Percentiles rank a stretch among this genome's conserved stretches.
Evolutionary conservation across 2,797 vertebrate species (phyloP).

Genomic region (Acanthurus leucopareius): DNA sequence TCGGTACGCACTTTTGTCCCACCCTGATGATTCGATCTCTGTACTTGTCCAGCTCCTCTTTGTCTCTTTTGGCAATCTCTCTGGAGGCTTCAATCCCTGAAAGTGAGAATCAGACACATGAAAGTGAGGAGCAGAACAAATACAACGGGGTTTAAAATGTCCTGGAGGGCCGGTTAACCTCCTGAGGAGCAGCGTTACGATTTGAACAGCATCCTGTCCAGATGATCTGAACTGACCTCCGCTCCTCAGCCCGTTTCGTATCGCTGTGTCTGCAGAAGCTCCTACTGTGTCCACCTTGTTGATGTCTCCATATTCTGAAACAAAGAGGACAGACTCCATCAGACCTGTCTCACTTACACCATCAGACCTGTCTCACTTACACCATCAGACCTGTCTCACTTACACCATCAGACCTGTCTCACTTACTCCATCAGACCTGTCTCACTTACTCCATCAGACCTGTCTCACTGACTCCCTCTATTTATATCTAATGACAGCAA

Average conservation of each 20-base stretch:
- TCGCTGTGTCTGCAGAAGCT: neutral
- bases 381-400: neutral
- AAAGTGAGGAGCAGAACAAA: neutral
- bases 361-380: no score
- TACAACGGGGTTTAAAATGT: no score
- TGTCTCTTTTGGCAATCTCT: neutral
- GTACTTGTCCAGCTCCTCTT: neutral
- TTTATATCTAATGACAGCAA: neutral
- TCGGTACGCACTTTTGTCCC: neutral
- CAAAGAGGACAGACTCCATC: neutral
- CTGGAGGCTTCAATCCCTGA: neutral
- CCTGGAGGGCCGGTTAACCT: no score
- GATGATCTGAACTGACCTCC: neutral
- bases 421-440: no score
- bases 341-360: no score
- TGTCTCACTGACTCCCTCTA: no score
- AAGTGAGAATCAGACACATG: neutral
- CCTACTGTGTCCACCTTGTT: neutral
- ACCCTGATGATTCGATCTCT: rapidly evolving
- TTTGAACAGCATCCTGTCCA: no score
- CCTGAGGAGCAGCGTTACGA: no score
- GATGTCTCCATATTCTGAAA: constrained; percentile 11
- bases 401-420: no score
- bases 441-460: no score
- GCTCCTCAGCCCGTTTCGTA: rapidly evolving